Evolutionary conservation across 2,888 invertebrate species (phyloP), one percentile per base, ranked within the genome.

Genomic region (Calliphora vomitoria): DNA sequence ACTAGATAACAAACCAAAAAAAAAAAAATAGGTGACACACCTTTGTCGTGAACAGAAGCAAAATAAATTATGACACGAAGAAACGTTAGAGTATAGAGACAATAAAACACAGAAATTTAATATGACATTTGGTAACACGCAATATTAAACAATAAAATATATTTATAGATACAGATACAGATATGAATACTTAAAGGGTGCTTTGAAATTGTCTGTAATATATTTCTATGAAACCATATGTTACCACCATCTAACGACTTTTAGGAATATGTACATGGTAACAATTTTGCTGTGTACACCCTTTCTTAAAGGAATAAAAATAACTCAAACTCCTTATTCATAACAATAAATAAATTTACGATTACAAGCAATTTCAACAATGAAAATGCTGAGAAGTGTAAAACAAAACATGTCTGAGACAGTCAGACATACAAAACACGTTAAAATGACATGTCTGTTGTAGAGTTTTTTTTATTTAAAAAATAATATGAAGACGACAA

Each of bases 361-460:
- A 55, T 71, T 66, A 66, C 66, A 47, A 72, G 60, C 20, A 81
- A 74, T 74, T 68, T 84, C 8, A 84, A 20, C 25, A 66, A 78
- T 69, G 53, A 18, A 20, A 47, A 66, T 15, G 35, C 50, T 68
- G 53, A 64, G 41, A 69, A 47, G 15, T 71, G 66, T 47, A 69
- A 47, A 64, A 68, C 20, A 85, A 69, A 86, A 82, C 38, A 78
- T 78, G 83, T 79, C 78, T 72, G 72, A 58, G 62, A 84, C 64
- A 58, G 47, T 58, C 15, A 79, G 55, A 79, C 64, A 66, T 11
- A 60, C 5, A 44, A 3, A 31, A 53, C 20, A 80, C 15, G 47
- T 38, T 44, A 69, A 71, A 75, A 85, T 74, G 78, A 84, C 80
- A 83, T 80, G 64, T 58, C 41, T 60, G 38, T 38, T 41, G 0